Evolutionary conservation across 2,888 invertebrate species (phyloP), one percentile per base, ranked within the genome.

Genomic region (Panzeria rudis): DNA sequence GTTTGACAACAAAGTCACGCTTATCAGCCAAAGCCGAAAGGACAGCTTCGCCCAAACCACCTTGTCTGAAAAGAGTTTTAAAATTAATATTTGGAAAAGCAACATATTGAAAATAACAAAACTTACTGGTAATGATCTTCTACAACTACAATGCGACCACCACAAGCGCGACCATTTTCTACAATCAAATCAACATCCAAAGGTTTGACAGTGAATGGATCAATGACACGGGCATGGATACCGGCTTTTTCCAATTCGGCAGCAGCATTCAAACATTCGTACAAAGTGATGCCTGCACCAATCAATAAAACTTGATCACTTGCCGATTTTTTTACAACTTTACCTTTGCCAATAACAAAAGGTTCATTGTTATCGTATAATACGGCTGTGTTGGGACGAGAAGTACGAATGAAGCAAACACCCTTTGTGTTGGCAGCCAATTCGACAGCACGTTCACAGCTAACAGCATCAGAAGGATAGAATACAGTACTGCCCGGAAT

Each of bases 81-180:
- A 59, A 13, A 17, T 54, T 71, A 54, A 68, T 52, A 32, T 52
- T 1, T 73, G 5, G n/a, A 3, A 61, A 23, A 17, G 20, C 41
- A 35, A 59, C 8, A 25, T 32, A 15, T 50, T 3, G 7, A 52
- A 35, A 7, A 0, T 20, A 41, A 11, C 17, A 7, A 41, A 78
- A 96, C 98, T 92, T 97, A 97, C 87, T 96, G 95, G 92, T 99
- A 99, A 93, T 99, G 99, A 92, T 99, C 99, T 93, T 99, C 99
- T 0, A 99, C 98, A 44, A 98, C 98, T 68, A 99, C 92, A 76
- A 99, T 95, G 11, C 95, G 94, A 1, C 98, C 98, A 8, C 96
- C 96, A 77, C 95, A 95, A 75, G 95, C 96, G 85, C 94, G 94
- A 3, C 98, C 98, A 92, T 97, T 95, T 71, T 94, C 93, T 52